Conservation (phyloP, 2,888 invertebrate species). For the Escarpia spicata region DNA sequence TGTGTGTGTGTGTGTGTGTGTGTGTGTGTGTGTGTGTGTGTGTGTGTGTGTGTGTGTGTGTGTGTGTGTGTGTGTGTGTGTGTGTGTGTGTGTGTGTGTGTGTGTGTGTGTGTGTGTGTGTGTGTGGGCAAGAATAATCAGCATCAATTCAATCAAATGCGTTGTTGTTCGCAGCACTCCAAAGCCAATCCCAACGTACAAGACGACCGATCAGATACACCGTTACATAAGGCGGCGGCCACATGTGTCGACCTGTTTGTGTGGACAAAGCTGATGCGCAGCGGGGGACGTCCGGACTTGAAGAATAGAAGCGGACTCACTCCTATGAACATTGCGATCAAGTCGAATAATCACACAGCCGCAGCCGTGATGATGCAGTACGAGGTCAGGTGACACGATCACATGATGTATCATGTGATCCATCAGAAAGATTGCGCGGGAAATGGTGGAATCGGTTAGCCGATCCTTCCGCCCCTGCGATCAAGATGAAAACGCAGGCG, state of each 20-base stretch:
- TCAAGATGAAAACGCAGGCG: background rate
- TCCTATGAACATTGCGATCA: background rate
- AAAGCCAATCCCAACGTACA: background rate
- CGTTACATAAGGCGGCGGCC: constrained; percentile 21
- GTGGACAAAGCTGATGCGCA: background rate
- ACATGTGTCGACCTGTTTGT: background rate
- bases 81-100: too few relatives aligned
- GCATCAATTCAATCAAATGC: too few relatives aligned
- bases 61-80: too few relatives aligned
- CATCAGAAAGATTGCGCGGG: background rate
- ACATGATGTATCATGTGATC: background rate
- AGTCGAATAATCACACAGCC: background rate
- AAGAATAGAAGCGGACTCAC: background rate
- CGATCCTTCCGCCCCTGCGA: background rate
- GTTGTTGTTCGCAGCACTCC: background rate
- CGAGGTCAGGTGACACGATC: background rate
- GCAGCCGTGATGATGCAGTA: background rate
- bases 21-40: too few relatives aligned
- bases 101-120: too few relatives aligned
- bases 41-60: too few relatives aligned
- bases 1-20: too few relatives aligned
- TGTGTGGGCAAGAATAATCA: too few relatives aligned
- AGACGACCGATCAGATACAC: background rate
- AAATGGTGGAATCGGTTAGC: background rate
- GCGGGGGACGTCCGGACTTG: background rate